Percentiles rank a stretch among this genome's conserved stretches.
Evolutionary conservation across 2,888 invertebrate species (phyloP).

Genomic region (Sarcophaga subvicina): DNA sequence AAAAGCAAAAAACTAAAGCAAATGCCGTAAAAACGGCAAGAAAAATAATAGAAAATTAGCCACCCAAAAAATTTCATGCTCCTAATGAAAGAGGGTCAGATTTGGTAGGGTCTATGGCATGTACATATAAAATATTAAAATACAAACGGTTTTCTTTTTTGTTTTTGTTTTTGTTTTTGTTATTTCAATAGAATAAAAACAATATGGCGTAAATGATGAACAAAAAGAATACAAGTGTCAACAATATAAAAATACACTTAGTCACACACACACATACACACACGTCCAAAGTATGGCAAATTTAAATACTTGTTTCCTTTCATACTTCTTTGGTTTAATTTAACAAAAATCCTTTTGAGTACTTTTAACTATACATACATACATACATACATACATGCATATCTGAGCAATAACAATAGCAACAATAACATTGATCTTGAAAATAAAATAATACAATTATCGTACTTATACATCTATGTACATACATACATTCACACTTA

Average conservation of each 20-base stretch:
- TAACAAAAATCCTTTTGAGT: slow-evolving; percentile 50
- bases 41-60: slow-evolving; percentile 59
- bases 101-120: neutral
- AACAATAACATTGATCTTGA: slow-evolving; percentile 63
- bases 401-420: slow-evolving; percentile 1
- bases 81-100: neutral
- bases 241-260: slow-evolving; percentile 25
- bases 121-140: slow-evolving; percentile 19
- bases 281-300: slow-evolving; percentile 12
- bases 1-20: slow-evolving; percentile 39
- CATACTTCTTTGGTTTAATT: slow-evolving; percentile 31
- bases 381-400: neutral
- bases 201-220: slow-evolving; percentile 36
- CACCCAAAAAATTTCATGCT: slow-evolving; percentile 35
- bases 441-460: slow-evolving; percentile 30
- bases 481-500: neutral
- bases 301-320: slow-evolving; percentile 43
- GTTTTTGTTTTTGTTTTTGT: neutral
- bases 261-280: neutral
- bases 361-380: slow-evolving; percentile 18
- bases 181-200: slow-evolving; percentile 30
- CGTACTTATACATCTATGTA: neutral
- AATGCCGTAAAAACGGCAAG: slow-evolving; percentile 56
- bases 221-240: slow-evolving; percentile 49
- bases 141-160: slow-evolving; percentile 26